A percentile compares a stretch with the other conserved stretches of the same genome.
Conservation (phyloP, 2,888 invertebrate genomes). For the Caenorhabditis parvicauda region DNA sequence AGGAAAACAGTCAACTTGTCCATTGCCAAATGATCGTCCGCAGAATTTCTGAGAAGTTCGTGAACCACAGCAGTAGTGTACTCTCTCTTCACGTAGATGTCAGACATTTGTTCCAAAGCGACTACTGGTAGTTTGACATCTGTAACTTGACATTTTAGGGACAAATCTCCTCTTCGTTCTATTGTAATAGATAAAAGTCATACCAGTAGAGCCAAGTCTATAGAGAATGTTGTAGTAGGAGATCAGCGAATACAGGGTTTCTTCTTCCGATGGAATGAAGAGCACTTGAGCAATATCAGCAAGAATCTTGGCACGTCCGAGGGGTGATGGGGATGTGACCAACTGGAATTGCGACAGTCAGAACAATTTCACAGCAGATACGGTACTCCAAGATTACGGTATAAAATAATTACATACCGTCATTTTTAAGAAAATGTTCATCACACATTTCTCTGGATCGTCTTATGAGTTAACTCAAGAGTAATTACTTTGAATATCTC, state of each 20-base stretch:
- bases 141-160: too few relatives aligned
- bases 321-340: background rate
- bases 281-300: conserved; percentile 17
- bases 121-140: conserved; percentile 19
- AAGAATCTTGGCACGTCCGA: background rate
- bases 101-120: conserved; percentile 15
- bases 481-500: too few relatives aligned
- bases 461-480: too few relatives aligned
- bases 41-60: conserved; percentile 8
- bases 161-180: too few relatives aligned
- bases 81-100: conserved; percentile 11
- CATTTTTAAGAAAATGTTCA: too few relatives aligned
- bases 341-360: background rate
- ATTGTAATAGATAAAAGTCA: background rate
- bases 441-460: too few relatives aligned
- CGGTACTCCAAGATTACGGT: too few relatives aligned
- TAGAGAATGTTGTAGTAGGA: conserved; percentile 11
- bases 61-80: conserved; percentile 19
- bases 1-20: conserved; percentile 14
- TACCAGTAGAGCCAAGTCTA: conserved; percentile 16
- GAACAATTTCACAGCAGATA: too few relatives aligned
- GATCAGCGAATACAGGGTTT: background rate
- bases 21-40: conserved; percentile 15
- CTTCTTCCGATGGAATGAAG: conserved; percentile 14
- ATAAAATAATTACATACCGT: too few relatives aligned